Evolutionary conservation across 2,113 vertebrate species (phyloP).

Genomic region (Neopipo cinnamomea): DNA sequence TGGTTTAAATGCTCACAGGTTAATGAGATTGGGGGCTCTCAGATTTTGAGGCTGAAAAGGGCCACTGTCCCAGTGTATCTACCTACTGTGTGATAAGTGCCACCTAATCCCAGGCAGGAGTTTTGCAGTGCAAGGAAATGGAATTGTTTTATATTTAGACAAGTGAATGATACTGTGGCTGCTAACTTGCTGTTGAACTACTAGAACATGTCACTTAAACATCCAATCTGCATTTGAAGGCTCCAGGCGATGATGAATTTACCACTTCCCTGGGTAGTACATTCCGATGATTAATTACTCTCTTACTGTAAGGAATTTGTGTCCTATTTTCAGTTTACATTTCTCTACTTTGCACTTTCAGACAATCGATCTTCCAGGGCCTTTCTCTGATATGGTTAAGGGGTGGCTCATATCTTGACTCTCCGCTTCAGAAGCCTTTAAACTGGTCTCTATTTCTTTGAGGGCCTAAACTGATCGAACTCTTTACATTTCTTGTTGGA

Average conservation of each 20-base stretch:
- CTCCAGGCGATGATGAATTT: conserved; percentile 46
- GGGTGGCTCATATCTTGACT: neutral
- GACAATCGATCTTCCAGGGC: neutral
- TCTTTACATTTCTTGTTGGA: neutral
- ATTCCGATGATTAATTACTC: conserved; percentile 52
- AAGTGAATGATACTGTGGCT: neutral
- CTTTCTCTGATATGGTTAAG: neutral
- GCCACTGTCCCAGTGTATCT: neutral
- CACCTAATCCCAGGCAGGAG: neutral
- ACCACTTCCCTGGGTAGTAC: neutral
- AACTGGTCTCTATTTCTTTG: neutral
- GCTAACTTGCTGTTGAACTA: neutral
- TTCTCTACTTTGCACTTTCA: conserved; percentile 35
- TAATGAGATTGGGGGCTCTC: neutral
- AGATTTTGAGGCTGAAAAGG: neutral
- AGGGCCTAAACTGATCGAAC: neutral
- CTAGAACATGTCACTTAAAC: neutral
- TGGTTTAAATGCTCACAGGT: neutral
- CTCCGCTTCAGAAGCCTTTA: neutral
- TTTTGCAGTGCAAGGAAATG: neutral
- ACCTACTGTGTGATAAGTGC: neutral
- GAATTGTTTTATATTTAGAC: neutral
- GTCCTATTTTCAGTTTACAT: conserved; percentile 51
- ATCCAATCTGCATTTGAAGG: conserved; percentile 28
- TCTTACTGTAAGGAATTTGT: conserved; percentile 27